phyloP scores from a whole-genome alignment of 2,888 invertebrate genomes.

The Ectemnius continuus region DNA sequence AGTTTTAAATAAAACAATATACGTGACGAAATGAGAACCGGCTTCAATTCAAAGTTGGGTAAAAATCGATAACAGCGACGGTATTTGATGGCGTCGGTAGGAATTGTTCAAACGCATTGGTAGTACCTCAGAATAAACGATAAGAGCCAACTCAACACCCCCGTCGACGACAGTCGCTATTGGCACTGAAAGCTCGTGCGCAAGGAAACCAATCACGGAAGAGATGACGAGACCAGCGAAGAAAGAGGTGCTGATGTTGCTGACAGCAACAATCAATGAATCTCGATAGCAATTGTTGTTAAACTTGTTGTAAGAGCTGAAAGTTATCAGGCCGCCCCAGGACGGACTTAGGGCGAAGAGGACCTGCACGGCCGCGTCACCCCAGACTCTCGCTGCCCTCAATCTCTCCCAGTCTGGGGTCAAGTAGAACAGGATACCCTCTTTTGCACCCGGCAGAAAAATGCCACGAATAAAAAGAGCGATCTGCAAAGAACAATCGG shows the following conservation, averaged over 20 bases:
- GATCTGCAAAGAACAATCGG: slow-evolving; percentile 58
- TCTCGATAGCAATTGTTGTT: slow-evolving; percentile 90
- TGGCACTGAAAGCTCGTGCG: slow-evolving; percentile 85
- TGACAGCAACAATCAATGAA: slow-evolving; percentile 86
- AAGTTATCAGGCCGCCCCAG: slow-evolving; percentile 92
- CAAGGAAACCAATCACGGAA: slow-evolving; percentile 89
- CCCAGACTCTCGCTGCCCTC: slow-evolving; percentile 89
- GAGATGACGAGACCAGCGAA: slow-evolving; percentile 90
- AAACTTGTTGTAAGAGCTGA: slow-evolving; percentile 92
- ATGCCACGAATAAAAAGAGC: slow-evolving; percentile 87
- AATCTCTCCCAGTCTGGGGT: slow-evolving; percentile 88
- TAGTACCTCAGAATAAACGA: slow-evolving; percentile 88
- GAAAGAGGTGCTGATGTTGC: slow-evolving; percentile 88
- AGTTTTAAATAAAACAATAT: too few relatives aligned
- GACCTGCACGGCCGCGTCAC: slow-evolving; percentile 91
- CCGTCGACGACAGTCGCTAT: slow-evolving; percentile 87
- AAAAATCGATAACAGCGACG: too few relatives aligned
- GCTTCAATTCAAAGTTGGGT: too few relatives aligned
- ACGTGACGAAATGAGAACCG: too few relatives aligned
- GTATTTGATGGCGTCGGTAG: too few relatives aligned
- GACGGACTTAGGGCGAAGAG: slow-evolving; percentile 92
- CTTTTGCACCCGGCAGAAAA: slow-evolving; percentile 87
- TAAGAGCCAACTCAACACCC: slow-evolving; percentile 89
- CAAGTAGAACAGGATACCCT: slow-evolving; percentile 88
- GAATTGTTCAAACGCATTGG: slow-evolving; percentile 47